Percentiles rank a stretch among this genome's conserved stretches.
phyloP scores from a whole-genome alignment of 1,140 invertebrate genomes.

The Chymomyza costata region DNA sequence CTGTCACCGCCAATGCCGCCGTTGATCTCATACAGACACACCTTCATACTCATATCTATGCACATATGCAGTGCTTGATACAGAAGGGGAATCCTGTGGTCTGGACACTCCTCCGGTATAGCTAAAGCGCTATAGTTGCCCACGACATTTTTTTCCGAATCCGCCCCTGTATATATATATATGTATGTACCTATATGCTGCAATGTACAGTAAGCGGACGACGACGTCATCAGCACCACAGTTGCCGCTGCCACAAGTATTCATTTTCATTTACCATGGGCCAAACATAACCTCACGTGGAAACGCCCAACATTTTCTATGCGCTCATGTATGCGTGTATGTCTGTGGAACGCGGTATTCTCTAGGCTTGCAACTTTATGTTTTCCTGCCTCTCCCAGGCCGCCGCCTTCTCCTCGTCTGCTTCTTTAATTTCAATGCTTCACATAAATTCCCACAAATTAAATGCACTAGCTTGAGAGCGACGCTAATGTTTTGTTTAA shows the following conservation, averaged over 20 bases:
- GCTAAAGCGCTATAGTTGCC: too few species aligned
- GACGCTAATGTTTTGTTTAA: too few species aligned
- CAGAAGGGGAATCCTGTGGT: too few species aligned
- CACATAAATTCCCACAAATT: constrained; percentile 47
- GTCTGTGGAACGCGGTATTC: constrained; percentile 3
- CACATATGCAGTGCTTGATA: too few species aligned
- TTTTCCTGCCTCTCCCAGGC: too few species aligned
- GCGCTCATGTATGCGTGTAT: constrained; percentile 9
- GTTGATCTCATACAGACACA: too few species aligned
- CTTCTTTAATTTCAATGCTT: constrained; percentile 34
- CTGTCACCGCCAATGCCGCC: too few species aligned
- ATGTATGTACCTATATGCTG: constrained; percentile 32
- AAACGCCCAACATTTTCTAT: constrained; percentile 63
- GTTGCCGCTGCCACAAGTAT: background rate
- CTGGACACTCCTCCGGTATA: too few species aligned
- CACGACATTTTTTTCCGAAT: too few species aligned
- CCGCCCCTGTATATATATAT: constrained; percentile 13
- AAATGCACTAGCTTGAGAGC: too few species aligned
- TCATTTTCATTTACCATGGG: constrained; percentile 30
- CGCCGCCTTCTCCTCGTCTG: too few species aligned
- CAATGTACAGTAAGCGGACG: constrained; percentile 48
- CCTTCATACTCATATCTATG: background rate
- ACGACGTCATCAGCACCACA: background rate
- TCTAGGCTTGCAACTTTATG: constrained; percentile 47
- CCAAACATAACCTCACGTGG: constrained; percentile 70